Evolutionary conservation across 2,888 invertebrate genomes (phyloP), one percentile per base, ranked within the genome.

Genomic region (Antitype chi): DNA sequence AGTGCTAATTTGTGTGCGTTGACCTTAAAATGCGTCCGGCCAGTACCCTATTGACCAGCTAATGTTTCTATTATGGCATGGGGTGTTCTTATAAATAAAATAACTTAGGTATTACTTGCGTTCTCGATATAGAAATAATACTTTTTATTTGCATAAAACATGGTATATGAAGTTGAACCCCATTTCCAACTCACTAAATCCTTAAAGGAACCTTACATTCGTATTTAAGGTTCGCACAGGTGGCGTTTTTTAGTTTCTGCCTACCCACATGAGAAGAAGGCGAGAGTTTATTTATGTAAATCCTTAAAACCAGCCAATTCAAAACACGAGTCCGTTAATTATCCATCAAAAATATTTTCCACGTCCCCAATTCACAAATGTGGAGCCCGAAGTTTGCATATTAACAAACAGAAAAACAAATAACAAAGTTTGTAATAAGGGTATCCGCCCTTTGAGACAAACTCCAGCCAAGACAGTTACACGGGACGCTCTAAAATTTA

Each of bases 381-480:
- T 55, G 64, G 64, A 66, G 63, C 60, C 59, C 62, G 68, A 87
- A 83, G 74, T 87, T 84, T 71, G 72, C 66, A 67, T 70, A 74
- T 68, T 57, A 77, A 76, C 83, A 79, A 80, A 85, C 75, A 75
- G 74, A 74, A 67, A 75, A 86, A 85, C 88, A 86, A 80, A 78
- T 74, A 82, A 76, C 77, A 78, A 85, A 86, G 72, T 86, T 83
- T 66, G 57, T 76, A 68, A 87, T 85, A 87, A 78, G 86, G 86
- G 86, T 83, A 78, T 64, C 62, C 53, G 68, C 72, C 75, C 88
- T 86, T 81, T 86, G 86, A 86, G 84, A 81, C 70, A 73, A 77
- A 80, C 66, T 85, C 20, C 11, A 7, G 63, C 62, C 71, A 71
- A 83, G 73, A 72, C 70, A 76, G 82, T 78, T 68, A 76, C 68